A percentile compares a stretch with the other conserved stretches of the same genome.
Conservation (phyloP, 2,113 vertebrate species). For the Theristicus caerulescens region DNA sequence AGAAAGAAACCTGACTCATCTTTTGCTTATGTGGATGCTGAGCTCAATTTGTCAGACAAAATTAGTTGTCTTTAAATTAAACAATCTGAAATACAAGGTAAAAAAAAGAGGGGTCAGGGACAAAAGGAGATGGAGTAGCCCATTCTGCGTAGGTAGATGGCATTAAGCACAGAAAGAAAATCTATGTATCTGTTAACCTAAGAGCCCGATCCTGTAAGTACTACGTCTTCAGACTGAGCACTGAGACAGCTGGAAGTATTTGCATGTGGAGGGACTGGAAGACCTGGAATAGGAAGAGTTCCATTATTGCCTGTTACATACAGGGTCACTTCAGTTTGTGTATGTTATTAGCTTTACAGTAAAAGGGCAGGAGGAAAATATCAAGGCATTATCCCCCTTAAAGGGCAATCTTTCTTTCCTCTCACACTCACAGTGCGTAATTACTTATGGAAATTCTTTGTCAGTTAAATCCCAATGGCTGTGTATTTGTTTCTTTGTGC, state of each 20-base stretch:
- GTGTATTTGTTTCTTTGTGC: conserved; percentile 52
- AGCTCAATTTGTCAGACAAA: background rate
- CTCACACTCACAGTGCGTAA: background rate
- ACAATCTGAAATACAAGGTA: background rate
- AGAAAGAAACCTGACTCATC: background rate
- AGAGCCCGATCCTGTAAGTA: background rate
- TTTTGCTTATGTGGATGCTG: background rate
- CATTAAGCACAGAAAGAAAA: background rate
- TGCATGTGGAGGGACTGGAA: background rate
- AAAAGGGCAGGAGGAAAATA: conserved; percentile 16
- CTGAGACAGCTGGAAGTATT: background rate
- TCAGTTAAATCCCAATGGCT: conserved; percentile 39
- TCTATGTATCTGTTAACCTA: background rate
- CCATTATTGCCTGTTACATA: background rate
- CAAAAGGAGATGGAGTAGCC: background rate
- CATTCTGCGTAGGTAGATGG: background rate
- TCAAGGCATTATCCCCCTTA: background rate
- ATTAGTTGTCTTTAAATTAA: background rate
- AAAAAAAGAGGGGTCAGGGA: background rate
- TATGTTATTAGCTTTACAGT: background rate
- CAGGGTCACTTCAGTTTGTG: background rate
- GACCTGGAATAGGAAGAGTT: background rate
- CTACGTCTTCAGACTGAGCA: background rate
- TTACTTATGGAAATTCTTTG: conserved; percentile 45
- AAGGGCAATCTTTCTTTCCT: conserved; percentile 9